A percentile compares a stretch with the other conserved stretches of the same genome.
These are phyloP conservation scores for Hesperia comma DNA, from an alignment of 2,888 invertebrate genomes.

Conservation along the genomic window DNA sequence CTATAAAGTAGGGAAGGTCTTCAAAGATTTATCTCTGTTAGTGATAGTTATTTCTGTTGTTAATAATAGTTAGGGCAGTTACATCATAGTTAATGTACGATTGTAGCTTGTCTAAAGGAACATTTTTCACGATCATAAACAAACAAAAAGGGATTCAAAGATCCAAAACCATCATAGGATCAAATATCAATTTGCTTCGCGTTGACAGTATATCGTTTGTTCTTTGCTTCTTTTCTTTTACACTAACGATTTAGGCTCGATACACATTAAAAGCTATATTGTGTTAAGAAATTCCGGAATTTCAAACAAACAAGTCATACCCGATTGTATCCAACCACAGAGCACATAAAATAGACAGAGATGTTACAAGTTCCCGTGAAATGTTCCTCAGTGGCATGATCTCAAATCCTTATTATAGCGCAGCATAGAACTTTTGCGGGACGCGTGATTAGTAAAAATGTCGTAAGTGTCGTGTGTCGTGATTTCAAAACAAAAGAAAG, in stretches of 20 bases:
- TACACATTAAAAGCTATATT: neutral
- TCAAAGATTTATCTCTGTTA: too few species aligned
- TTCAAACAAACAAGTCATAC: constrained; percentile 22
- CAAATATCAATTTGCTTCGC: neutral
- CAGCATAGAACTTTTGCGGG: neutral
- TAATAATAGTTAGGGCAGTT: too few species aligned
- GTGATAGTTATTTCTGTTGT: too few species aligned
- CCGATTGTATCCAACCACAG: constrained; percentile 37
- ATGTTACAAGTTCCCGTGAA: neutral
- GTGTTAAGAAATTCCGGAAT: neutral
- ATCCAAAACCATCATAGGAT: neutral
- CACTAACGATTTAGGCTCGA: neutral
- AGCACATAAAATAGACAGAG: constrained; percentile 22
- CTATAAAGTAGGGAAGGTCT: too few species aligned
- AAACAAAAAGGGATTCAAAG: too few species aligned
- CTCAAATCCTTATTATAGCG: neutral
- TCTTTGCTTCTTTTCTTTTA: neutral
- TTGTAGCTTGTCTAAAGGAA: too few species aligned
- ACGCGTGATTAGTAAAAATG: too few species aligned
- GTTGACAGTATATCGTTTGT: neutral
- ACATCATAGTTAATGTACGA: too few species aligned
- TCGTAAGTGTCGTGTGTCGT: too few species aligned
- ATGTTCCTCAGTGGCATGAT: neutral
- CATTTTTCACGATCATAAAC: too few species aligned
- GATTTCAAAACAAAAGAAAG: too few species aligned